Percentiles rank a stretch among this genome's conserved stretches.
phyloP scores from a whole-genome alignment of 1,140 invertebrate species.

The Microplitis mediator region DNA sequence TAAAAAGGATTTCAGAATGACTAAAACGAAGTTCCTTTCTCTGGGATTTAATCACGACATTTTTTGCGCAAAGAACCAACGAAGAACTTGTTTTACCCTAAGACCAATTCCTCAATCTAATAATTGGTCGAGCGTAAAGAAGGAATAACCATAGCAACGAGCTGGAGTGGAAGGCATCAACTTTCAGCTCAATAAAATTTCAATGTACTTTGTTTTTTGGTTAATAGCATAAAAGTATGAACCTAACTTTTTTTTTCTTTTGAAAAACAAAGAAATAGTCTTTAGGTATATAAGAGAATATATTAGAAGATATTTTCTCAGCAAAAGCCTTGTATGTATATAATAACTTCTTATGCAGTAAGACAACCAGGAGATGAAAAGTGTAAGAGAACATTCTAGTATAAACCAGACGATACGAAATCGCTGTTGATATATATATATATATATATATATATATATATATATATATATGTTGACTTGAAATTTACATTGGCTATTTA shows the following conservation, averaged over 20 bases:
- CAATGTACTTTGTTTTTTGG: neutral
- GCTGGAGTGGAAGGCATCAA: neutral
- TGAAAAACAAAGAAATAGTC: no score
- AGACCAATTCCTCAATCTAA: slow-evolving; percentile 20
- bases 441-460: no score
- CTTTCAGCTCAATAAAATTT: slow-evolving; percentile 22
- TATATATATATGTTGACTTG: neutral
- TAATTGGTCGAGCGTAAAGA: slow-evolving; percentile 21
- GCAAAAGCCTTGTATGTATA: neutral
- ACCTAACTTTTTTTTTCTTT: no score
- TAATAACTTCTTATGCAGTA: neutral
- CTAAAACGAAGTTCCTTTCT: neutral
- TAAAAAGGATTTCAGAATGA: neutral
- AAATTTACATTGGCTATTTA: slow-evolving; percentile 2
- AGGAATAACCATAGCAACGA: slow-evolving; percentile 29
- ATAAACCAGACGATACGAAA: slow-evolving; percentile 1
- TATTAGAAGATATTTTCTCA: neutral
- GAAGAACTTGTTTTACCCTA: neutral
- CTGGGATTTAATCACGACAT: neutral
- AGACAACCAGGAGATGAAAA: neutral
- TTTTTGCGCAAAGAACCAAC: neutral
- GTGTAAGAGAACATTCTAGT: neutral
- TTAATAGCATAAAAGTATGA: neutral
- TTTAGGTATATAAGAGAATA: no score
- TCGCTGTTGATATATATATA: slow-evolving; percentile 8